phyloP scores from a whole-genome alignment of 2,797 vertebrate genomes.

The Xyrichtys novacula region DNA sequence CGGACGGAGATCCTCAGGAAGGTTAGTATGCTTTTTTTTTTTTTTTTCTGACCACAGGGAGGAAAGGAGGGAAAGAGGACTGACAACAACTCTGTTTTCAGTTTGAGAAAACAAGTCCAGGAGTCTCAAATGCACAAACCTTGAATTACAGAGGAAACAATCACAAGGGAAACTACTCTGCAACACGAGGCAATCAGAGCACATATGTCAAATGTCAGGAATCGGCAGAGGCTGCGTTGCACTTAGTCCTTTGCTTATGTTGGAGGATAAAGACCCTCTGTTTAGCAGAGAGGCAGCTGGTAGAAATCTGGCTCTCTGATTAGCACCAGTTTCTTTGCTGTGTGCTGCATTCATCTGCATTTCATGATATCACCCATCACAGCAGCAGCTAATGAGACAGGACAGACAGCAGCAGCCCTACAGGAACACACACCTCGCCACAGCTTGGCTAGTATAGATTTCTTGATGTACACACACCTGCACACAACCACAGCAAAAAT shows the following conservation, averaged over 20 bases:
- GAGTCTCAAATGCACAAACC: constrained; percentile 60
- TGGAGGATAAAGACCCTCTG: constrained; percentile 78
- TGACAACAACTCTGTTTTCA: constrained; percentile 71
- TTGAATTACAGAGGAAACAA: constrained; percentile 75
- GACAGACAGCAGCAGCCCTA: constrained; percentile 73
- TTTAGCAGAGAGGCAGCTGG: constrained; percentile 81
- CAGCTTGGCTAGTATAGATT: constrained; percentile 15
- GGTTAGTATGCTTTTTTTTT: constrained; percentile 75
- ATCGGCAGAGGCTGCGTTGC: constrained; percentile 55
- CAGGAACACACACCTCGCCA: constrained; percentile 28
- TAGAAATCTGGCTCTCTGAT: constrained; percentile 80
- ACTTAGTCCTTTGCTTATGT: constrained; percentile 69
- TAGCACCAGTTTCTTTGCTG: constrained; percentile 67
- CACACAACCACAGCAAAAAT: constrained; percentile 24
- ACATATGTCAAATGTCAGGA: constrained; percentile 79
- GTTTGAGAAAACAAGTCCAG: constrained; percentile 64
- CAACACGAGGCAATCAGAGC: constrained; percentile 73
- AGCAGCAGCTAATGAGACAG: constrained; percentile 74
- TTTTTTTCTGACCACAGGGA: constrained; percentile 74
- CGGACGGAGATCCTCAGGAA: constrained; percentile 76
- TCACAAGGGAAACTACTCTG: constrained; percentile 61
- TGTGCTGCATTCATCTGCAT: constrained; percentile 63
- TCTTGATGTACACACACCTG: constrained; percentile 13
- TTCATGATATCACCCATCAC: constrained; percentile 81
- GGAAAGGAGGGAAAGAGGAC: constrained; percentile 57